Conservation (phyloP, 35 echinoderm and acorn worm genomes). For the Ophioderma brevispina region DNA sequence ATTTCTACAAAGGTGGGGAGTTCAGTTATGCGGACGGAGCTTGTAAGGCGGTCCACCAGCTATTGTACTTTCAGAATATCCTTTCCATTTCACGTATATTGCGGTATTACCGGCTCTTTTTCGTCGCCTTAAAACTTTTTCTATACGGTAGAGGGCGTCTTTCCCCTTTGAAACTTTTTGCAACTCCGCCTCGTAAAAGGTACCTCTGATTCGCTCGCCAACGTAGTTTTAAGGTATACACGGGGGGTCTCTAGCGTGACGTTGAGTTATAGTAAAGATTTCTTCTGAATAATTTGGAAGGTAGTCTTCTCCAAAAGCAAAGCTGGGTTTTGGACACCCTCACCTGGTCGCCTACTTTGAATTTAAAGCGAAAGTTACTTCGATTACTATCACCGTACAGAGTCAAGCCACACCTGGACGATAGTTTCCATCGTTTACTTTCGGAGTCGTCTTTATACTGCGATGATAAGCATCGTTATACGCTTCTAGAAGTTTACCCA, state of each 20-base stretch:
- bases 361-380: constrained; percentile 1
- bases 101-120: neutral
- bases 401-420: too few relatives aligned
- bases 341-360: constrained; percentile 20
- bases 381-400: too few relatives aligned
- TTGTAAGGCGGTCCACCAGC: constrained; percentile 41
- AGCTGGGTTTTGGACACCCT: neutral
- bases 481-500: neutral
- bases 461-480: constrained; percentile 60
- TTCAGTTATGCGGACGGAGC: neutral
- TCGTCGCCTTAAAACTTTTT: constrained; percentile 32
- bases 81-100: constrained; percentile 36
- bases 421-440: constrained; percentile 7
- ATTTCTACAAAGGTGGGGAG: neutral
- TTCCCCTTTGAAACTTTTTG: constrained; percentile 29
- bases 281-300: constrained; percentile 44
- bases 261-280: constrained; percentile 29
- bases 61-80: constrained; percentile 11
- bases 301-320: constrained; percentile 33
- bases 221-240: constrained; percentile 47
- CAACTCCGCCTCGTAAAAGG: constrained; percentile 49
- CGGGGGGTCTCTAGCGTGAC: neutral
- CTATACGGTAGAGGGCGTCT: constrained; percentile 39
- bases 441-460: constrained; percentile 46
- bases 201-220: constrained; percentile 9